Percentiles rank a stretch among this genome's conserved stretches.
Evolutionary conservation across 2,797 vertebrate species (phyloP).

Genomic region (Malacoraja senta): DNA sequence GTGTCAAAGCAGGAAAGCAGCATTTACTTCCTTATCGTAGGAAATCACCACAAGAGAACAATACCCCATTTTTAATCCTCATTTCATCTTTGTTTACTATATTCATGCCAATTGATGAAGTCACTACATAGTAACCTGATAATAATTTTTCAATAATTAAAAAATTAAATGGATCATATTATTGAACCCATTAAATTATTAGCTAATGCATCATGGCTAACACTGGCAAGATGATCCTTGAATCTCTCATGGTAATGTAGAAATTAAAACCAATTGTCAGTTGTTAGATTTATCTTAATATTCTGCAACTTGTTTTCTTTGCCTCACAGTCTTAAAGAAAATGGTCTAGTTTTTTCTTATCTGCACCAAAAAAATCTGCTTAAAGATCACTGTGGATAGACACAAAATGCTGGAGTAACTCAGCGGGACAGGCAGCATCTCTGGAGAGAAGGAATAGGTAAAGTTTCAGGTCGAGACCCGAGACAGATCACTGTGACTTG

Average conservation of each 20-base stretch:
- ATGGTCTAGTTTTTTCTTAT: neutral
- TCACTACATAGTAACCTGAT: neutral
- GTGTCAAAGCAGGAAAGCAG: neutral
- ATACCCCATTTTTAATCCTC: neutral
- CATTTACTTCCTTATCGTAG: neutral
- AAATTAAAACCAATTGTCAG: neutral
- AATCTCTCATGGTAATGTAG: too few species aligned
- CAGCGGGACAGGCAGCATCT: too few species aligned
- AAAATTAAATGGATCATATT: neutral
- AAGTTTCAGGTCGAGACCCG: too few species aligned
- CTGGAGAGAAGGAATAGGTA: too few species aligned
- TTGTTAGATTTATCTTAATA: neutral
- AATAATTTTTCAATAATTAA: neutral
- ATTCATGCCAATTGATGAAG: neutral
- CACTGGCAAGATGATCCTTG: neutral
- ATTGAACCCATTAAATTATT: neutral
- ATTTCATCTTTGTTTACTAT: neutral
- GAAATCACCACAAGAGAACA: neutral
- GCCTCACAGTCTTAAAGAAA: neutral
- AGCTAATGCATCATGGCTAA: neutral
- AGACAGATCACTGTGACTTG: too few species aligned
- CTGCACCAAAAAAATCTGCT: too few species aligned
- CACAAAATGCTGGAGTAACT: too few species aligned
- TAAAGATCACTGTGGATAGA: too few species aligned
- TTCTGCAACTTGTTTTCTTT: neutral